A percentile compares a stretch with the other conserved stretches of the same genome.
Conservation (phyloP, 2,888 invertebrate genomes). For the Euplexia lucipara region DNA sequence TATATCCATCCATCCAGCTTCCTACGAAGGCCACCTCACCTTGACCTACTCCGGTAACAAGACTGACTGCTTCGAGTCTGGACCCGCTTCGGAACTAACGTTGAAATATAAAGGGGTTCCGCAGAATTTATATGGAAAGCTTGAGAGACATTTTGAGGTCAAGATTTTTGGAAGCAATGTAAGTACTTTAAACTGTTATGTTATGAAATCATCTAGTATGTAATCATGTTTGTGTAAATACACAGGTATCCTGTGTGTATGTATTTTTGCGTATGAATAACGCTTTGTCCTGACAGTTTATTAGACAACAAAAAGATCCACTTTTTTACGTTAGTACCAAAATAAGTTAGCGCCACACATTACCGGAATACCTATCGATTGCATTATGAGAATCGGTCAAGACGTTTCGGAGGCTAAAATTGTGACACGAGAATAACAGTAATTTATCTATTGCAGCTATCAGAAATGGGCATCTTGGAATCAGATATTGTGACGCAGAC, state of each 20-base stretch:
- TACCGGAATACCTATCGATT: too few species aligned
- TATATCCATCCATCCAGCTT: conserved; percentile 73
- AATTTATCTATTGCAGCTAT: conserved; percentile 57
- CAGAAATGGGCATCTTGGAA: conserved; percentile 69
- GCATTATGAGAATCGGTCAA: too few species aligned
- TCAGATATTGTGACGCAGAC: conserved; percentile 70
- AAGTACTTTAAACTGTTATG: conserved; percentile 53
- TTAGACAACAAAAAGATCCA: too few species aligned
- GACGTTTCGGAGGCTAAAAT: too few species aligned
- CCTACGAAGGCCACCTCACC: conserved; percentile 76
- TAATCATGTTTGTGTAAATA: too few species aligned
- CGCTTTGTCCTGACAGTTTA: too few species aligned
- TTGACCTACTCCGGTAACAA: conserved; percentile 69
- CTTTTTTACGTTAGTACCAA: too few species aligned
- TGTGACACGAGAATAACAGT: too few species aligned
- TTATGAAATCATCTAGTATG: too few species aligned
- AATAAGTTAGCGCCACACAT: too few species aligned
- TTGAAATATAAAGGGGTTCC: conserved; percentile 77
- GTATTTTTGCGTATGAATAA: too few species aligned
- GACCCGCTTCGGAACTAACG: conserved; percentile 70
- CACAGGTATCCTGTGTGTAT: too few species aligned
- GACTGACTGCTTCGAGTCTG: conserved; percentile 66
- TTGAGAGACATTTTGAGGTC: conserved; percentile 72
- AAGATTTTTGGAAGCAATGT: conserved; percentile 78
- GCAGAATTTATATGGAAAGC: conserved; percentile 62